Conservation (phyloP, 1,140 invertebrate species). For the Hylaeus anthracinus region DNA sequence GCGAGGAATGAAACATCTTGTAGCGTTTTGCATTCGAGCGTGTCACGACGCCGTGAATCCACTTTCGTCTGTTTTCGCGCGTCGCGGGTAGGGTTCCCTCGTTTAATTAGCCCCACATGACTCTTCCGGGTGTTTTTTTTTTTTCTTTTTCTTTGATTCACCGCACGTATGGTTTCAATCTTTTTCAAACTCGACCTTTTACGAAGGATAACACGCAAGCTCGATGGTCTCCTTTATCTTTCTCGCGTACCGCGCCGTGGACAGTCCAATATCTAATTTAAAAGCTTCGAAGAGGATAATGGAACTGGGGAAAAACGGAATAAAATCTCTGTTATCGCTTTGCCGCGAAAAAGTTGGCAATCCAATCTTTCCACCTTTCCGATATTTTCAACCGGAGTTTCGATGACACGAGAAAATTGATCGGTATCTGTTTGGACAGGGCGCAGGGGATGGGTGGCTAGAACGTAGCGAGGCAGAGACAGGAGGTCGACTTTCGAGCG, state of each 20-base stretch:
- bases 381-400: too few relatives aligned
- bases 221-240: too few relatives aligned
- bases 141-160: neutral
- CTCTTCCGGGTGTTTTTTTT: neutral
- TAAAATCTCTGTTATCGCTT: neutral
- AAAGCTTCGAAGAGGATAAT: too few relatives aligned
- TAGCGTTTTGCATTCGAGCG: constrained; percentile 31
- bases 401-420: too few relatives aligned
- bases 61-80: constrained; percentile 28
- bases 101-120: constrained; percentile 42
- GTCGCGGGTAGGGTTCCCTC: neutral
- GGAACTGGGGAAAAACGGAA: too few relatives aligned
- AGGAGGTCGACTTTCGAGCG: neutral
- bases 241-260: too few relatives aligned
- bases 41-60: constrained; percentile 17
- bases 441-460: neutral
- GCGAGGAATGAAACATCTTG: constrained; percentile 18
- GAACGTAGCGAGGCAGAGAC: too few relatives aligned
- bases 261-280: too few relatives aligned
- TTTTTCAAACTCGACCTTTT: neutral
- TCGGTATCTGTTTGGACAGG: neutral
- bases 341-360: too few relatives aligned
- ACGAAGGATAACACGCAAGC: neutral
- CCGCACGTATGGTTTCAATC: too few relatives aligned
- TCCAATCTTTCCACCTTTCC: too few relatives aligned